Evolutionary conservation across 1,140 invertebrate genomes (phyloP), one percentile per base, ranked within the genome.

Genomic region (Pseudobourletiella spinata): DNA sequence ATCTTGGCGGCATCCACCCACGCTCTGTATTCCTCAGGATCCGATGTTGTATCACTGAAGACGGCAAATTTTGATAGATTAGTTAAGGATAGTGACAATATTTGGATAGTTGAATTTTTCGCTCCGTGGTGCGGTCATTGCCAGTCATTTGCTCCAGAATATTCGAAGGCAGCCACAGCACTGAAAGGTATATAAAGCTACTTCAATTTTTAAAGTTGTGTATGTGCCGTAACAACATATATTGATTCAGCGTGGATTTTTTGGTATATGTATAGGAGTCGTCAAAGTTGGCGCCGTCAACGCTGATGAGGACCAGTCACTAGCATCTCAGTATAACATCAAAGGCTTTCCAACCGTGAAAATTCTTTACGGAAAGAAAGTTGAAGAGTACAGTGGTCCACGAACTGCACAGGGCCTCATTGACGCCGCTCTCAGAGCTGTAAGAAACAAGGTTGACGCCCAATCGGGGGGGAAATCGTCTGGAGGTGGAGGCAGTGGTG

Each of bases 341-440:
- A 78, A 81, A 71, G 94, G 96, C 57, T 98, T 97, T 74, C 96
- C 96, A 20, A 97, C 95, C 0, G 87, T 99, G 61, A 99, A 98
- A 77, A 86, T 99, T 15, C 98, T 98, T 75, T 88, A 86, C 2
- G 75, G 79, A 0, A 85, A 92, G 48, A 88, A 86, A 62, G 91
- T 93, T 3, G 83, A 83, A 57, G 89, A 93, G 70, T 98, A 87
- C 75, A 85, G 88, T 73, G 94, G 93, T 1, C 80, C 81, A 25
- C 81, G 95, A 74, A 91, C 85, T 46, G 92, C 95, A 18, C 81
- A 86, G 59, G 88, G 82, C 28, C 82, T 99, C 70, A 85, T 91
- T 29, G 91, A 97, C 72, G 85, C 83, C 66, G 91, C 83, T 11
- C 71, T 96, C 1, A 83, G 81, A 65, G 85, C 86, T 48, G 80